Conservation (phyloP, 2,888 invertebrate species). For the Nephrotoma flavescens region DNA sequence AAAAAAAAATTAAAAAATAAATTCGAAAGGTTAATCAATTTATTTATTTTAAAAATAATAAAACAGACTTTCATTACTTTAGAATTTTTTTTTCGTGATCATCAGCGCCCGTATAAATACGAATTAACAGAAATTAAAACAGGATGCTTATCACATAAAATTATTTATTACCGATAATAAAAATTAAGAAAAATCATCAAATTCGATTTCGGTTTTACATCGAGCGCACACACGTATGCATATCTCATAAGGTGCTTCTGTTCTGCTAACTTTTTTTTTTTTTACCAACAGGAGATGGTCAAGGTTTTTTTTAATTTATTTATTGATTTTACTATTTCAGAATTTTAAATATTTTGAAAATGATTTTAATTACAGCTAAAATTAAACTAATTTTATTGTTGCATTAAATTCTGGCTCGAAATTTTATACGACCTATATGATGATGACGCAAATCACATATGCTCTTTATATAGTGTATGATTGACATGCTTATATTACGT, state of each 20-base stretch:
- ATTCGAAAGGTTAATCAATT: neutral
- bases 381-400: neutral
- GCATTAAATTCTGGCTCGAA: neutral
- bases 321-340: neutral
- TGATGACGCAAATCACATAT: neutral
- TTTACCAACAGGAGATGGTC: neutral
- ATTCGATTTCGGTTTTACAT: neutral
- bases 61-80: neutral
- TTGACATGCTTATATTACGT: neutral
- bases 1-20: neutral
- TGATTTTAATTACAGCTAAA: neutral
- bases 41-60: neutral
- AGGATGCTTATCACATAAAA: neutral
- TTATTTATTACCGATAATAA: neutral
- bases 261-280: neutral
- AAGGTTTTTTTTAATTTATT: neutral
- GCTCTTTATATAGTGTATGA: neutral
- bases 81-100: neutral
- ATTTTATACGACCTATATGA: neutral
- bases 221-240: neutral
- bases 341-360: neutral
- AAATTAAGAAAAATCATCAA: neutral
- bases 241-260: neutral
- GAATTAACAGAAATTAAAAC: neutral
- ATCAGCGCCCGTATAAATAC: neutral